Evolutionary conservation across 2,113 vertebrate genomes (phyloP).

Genomic region (Charina bottae): DNA sequence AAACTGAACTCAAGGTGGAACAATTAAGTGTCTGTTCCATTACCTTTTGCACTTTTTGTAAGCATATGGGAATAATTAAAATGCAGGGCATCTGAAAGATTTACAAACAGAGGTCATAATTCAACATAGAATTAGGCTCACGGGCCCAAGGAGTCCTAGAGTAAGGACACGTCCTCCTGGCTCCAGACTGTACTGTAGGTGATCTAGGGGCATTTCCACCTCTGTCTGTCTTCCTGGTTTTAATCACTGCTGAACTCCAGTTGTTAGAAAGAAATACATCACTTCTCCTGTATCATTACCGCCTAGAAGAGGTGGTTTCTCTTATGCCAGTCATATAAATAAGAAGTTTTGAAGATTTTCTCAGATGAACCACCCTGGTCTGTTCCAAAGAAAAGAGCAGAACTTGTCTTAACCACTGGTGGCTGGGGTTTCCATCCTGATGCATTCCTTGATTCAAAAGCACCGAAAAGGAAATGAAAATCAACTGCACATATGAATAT

Average conservation of each 20-base stretch:
- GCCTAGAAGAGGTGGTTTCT: constrained; percentile 24
- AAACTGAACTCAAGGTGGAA: constrained; percentile 55
- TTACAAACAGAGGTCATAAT: constrained; percentile 76
- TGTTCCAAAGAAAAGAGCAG: neutral
- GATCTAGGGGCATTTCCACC: neutral
- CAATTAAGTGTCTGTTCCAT: constrained; percentile 60
- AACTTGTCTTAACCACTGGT: neutral
- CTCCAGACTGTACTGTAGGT: neutral
- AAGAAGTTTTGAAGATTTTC: neutral
- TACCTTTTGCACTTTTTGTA: constrained; percentile 69
- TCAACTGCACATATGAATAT: neutral
- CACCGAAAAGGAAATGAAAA: neutral
- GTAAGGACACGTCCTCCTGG: neutral
- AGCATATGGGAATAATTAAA: constrained; percentile 77
- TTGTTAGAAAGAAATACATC: neutral
- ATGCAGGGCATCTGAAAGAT: constrained; percentile 73
- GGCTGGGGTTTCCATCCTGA: neutral
- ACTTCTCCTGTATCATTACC: no score
- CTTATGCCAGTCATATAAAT: no score
- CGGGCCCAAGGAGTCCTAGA: neutral
- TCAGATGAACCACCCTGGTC: neutral
- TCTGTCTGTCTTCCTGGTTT: neutral
- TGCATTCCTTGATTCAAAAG: neutral
- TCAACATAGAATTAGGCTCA: constrained; percentile 55
- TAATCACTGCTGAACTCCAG: neutral